phyloP scores from a whole-genome alignment of 1,140 invertebrate genomes.

The Pinna nobilis region DNA sequence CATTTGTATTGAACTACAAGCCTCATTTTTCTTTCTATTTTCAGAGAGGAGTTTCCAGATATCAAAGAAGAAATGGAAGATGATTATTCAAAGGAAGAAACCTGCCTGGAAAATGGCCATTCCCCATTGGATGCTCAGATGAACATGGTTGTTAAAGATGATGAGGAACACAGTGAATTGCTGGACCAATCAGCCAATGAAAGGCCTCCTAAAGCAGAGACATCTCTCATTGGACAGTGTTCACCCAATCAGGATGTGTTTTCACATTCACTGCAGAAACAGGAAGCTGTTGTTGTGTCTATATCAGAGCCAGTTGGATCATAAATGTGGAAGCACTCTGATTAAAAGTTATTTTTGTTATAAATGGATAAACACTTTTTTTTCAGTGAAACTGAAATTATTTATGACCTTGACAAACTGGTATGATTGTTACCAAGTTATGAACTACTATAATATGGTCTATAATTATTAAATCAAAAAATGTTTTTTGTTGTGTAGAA shows the following conservation, averaged over 20 bases:
- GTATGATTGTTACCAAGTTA: too few relatives aligned
- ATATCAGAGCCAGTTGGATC: background rate
- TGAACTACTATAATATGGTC: too few relatives aligned
- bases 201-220: constrained; percentile 7
- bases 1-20: too few relatives aligned
- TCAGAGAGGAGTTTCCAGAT: constrained; percentile 1
- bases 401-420: constrained; percentile 9
- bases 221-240: constrained; percentile 7
- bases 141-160: background rate
- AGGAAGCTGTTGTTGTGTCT: background rate
- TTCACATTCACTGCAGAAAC: constrained; percentile 7
- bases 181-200: background rate
- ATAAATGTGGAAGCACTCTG: background rate
- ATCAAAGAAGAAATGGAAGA: constrained; percentile 17
- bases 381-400: constrained; percentile 22
- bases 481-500: too few relatives aligned
- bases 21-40: background rate
- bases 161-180: too few relatives aligned
- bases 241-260: constrained; percentile 20
- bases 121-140: background rate
- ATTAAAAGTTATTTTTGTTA: too few relatives aligned
- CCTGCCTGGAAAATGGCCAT: constrained; percentile 6
- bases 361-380: background rate
- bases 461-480: too few relatives aligned
- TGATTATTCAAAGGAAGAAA: background rate